These are phyloP conservation scores for Tokudaia tokunoshimensis DNA, from an alignment of 2,797 vertebrate genomes.

Conservation along the genomic window DNA sequence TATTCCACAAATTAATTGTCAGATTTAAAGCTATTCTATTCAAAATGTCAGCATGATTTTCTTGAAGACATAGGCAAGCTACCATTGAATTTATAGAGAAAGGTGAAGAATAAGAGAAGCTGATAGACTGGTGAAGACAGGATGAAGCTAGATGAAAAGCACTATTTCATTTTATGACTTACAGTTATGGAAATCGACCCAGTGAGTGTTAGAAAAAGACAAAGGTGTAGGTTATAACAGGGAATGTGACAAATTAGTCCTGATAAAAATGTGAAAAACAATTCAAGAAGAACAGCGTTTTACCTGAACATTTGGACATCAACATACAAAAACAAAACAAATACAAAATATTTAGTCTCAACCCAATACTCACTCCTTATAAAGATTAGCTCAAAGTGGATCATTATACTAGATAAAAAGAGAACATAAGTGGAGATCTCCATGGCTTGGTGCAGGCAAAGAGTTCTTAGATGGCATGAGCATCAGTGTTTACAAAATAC, in stretches of 20 bases:
- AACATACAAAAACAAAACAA: not conserved
- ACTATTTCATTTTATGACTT: not conserved
- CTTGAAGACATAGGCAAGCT: not conserved
- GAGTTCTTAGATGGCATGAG: not conserved
- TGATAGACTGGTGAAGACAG: not conserved
- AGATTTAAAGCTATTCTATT: not conserved
- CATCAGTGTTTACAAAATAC: not conserved
- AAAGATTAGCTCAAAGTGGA: not conserved
- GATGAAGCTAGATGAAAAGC: not conserved
- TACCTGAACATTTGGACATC: not conserved
- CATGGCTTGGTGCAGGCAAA: not conserved
- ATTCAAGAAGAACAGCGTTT: not conserved
- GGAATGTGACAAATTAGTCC: not conserved
- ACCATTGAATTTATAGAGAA: slow-evolving; percentile 12
- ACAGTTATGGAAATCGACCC: not conserved
- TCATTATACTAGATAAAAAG: not conserved
- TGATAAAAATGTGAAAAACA: not conserved
- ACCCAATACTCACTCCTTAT: not conserved
- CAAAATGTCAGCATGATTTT: not conserved
- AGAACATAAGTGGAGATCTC: not conserved
- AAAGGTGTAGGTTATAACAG: not conserved
- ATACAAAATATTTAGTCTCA: not conserved
- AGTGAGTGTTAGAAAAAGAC: not conserved
- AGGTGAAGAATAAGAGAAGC: not conserved
- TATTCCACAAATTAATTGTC: not conserved